Base-by-base conservation (phyloP, 2,888 invertebrate species). In the Liopterus haemorrhoidalis region DNA sequence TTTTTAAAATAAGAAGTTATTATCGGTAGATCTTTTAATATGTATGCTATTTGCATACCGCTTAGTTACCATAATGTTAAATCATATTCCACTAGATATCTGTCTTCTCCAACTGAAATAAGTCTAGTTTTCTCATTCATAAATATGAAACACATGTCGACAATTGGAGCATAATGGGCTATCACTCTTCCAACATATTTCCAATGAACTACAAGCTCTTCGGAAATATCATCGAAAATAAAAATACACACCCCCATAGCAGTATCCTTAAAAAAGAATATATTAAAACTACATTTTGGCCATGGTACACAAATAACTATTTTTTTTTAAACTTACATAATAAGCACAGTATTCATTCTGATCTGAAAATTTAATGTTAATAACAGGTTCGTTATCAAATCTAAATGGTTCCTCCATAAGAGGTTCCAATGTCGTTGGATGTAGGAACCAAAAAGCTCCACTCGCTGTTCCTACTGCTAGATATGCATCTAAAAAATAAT, bases 61-160 rank as follows among this genome's bases (percentile, higher is more conserved):
- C 2, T n/a, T 30, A 40, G 24, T 18, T 58, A 67, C 65, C 74
- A 75, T 15, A 59, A 57, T 1, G 64, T 67, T 8, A 79, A 60
- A 50, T 78, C 73, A 49, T 80, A 81, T 57, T 79, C 77, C 8
- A 77, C 71, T 59, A 81, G 63, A 22, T 71, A 64, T 25, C 74
- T 66, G 58, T 83, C 83, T 28, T 68, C 63, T 0, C 78, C 78
- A 20, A 82, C 58, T 0, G 81, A 77, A 30, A 78, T 61, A 0
- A 83, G 64, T 45, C 72, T 71, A 8, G 53, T 56, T 1, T 50
- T 47, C 0, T 58, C 53, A 31, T 69, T 71, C 2, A 65, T 63
- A 1, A 71, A 65, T 3, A 72, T 61, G 57, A 82, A 82, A 50
- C 75, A 63, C 2, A 82, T 60, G 19, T 75, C 69, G 0, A 66